Evolutionary conservation across 2,113 vertebrate genomes (phyloP).

Genomic region (Sula dactylatra): DNA sequence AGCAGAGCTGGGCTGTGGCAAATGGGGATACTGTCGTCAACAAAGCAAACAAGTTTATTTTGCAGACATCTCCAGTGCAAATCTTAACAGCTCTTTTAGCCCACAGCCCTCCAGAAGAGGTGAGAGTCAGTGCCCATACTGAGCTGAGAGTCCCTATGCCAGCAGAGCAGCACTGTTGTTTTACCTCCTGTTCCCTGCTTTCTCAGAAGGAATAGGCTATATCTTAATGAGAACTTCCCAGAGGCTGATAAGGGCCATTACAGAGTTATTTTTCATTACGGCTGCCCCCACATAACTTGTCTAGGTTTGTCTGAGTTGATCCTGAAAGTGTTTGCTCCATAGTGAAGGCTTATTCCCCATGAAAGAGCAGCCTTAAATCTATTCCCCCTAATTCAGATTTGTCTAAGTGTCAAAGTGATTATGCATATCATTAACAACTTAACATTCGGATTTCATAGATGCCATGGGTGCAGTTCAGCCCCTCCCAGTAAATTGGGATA

Average conservation of each 20-base stretch:
- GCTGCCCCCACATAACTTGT: background rate
- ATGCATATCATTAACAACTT: background rate
- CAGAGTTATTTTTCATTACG: background rate
- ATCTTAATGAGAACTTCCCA: background rate
- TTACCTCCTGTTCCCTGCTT: background rate
- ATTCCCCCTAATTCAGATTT: background rate
- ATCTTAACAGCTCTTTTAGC: background rate
- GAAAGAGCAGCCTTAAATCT: background rate
- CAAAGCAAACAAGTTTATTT: background rate
- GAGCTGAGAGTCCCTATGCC: background rate
- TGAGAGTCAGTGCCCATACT: accelerated
- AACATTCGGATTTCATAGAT: background rate
- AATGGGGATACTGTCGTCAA: background rate
- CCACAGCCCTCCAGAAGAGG: background rate
- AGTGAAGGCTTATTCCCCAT: background rate
- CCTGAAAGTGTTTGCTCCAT: background rate
- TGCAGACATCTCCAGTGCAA: background rate
- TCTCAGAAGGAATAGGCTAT: background rate
- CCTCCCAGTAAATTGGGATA: background rate
- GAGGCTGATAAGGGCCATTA: background rate
- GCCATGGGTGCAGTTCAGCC: background rate
- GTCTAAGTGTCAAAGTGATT: background rate
- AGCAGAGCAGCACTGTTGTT: background rate
- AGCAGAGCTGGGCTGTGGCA: background rate
- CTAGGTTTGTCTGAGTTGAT: background rate